A percentile compares a stretch with the other conserved stretches of the same genome.
phyloP scores from a whole-genome alignment of 2,888 invertebrate genomes.

The Nomada lathburiana region DNA sequence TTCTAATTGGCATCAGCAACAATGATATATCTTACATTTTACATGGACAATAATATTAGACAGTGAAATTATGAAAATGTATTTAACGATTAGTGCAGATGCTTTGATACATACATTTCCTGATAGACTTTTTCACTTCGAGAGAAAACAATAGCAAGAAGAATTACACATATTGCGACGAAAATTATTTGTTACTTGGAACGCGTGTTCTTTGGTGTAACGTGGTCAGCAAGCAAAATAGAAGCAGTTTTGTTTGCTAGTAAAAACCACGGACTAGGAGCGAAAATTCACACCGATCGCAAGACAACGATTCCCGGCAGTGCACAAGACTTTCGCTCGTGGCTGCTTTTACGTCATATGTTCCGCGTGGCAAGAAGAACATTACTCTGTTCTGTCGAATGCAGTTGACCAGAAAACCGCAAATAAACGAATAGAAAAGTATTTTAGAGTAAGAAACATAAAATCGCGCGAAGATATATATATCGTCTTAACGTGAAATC shows the following conservation, averaged over 20 bases:
- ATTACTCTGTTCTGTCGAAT: conserved; percentile 39
- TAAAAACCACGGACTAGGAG: conserved; percentile 63
- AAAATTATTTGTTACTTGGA: neutral
- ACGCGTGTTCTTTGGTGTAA: conserved; percentile 1
- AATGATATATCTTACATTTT: too few relatives aligned
- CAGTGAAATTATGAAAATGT: neutral
- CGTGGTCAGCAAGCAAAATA: neutral
- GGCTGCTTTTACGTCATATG: conserved; percentile 65
- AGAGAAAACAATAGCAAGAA: too few relatives aligned
- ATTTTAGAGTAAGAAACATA: conserved; percentile 24
- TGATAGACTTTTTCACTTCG: too few relatives aligned
- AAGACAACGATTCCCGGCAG: conserved; percentile 47
- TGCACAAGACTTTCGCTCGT: conserved; percentile 64
- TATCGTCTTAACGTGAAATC: conserved; percentile 27
- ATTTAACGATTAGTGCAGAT: too few relatives aligned
- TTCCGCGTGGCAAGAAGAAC: conserved; percentile 48
- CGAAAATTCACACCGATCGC: conserved; percentile 45
- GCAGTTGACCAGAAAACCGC: conserved; percentile 39
- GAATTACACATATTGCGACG: neutral
- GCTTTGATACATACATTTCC: too few relatives aligned
- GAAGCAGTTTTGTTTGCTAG: too few relatives aligned
- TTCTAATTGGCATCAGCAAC: too few relatives aligned
- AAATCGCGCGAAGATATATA: conserved; percentile 8
- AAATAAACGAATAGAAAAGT: conserved; percentile 35
- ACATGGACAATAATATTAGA: neutral